Conservation (phyloP, 2,888 invertebrate species). For the Meteorus cinctellus region DNA sequence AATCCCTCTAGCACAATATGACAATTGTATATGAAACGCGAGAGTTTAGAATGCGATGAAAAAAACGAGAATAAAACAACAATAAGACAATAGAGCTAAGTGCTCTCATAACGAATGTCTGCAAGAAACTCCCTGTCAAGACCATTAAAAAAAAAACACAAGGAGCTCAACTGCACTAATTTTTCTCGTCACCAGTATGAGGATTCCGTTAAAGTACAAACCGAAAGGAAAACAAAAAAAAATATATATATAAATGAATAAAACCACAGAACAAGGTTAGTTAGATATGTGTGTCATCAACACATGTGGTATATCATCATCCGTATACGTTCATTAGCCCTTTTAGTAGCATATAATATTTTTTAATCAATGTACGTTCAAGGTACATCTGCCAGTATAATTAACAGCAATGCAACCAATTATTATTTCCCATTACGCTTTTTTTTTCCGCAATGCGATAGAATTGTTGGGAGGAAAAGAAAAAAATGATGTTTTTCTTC, state of each 20-base stretch:
- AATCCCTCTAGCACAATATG: constrained; percentile 26
- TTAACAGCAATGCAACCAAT: constrained; percentile 48
- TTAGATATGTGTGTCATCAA: constrained; percentile 31
- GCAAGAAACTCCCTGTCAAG: constrained; percentile 26
- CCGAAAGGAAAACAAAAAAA: constrained; percentile 30
- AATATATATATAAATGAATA: constrained; percentile 28
- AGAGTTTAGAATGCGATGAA: constrained; percentile 24
- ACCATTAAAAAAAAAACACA: constrained; percentile 12
- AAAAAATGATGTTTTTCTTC: background rate
- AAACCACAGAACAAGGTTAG: constrained; percentile 43
- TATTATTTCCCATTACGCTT: constrained; percentile 26
- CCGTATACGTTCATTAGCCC: constrained; percentile 30
- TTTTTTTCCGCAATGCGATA: constrained; percentile 9
- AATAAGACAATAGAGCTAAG: constrained; percentile 36
- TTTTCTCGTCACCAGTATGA: background rate
- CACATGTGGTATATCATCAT: background rate
- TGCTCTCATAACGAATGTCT: constrained; percentile 23
- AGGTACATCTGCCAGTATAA: constrained; percentile 34
- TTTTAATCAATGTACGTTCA: constrained; percentile 33
- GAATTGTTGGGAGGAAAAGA: background rate
- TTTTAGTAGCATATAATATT: constrained; percentile 43
- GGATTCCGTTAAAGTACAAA: background rate
- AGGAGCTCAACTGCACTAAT: background rate
- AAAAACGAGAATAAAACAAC: constrained; percentile 5
- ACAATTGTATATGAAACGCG: constrained; percentile 33